Evolutionary conservation across 2,888 invertebrate genomes (phyloP).

Genomic region (Parascotia fuliginaria): DNA sequence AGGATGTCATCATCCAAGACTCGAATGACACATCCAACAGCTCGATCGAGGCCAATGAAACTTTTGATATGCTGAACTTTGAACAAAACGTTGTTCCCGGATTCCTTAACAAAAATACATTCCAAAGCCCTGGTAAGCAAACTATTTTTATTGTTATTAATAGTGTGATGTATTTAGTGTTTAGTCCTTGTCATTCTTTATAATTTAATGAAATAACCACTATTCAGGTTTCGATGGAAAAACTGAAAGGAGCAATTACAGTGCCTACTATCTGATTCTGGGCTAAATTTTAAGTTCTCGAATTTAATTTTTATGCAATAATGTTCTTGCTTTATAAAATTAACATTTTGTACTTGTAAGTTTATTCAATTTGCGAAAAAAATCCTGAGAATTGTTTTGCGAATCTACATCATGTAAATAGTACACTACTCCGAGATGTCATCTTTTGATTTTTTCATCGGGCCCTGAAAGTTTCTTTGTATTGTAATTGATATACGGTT

Average conservation of each 20-base stretch:
- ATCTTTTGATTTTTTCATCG: too few relatives aligned
- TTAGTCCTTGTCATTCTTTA: background rate
- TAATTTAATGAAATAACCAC: background rate
- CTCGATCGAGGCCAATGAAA: conserved; percentile 60
- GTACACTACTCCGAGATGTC: too few relatives aligned
- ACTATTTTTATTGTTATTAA: background rate
- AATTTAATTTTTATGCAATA: too few relatives aligned
- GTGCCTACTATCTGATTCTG: too few relatives aligned
- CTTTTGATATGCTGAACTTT: conserved; percentile 74
- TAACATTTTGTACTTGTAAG: too few relatives aligned
- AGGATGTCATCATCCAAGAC: conserved; percentile 71
- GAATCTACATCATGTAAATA: too few relatives aligned
- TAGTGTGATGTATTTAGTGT: background rate
- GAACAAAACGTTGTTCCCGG: conserved; percentile 79
- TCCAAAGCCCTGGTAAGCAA: conserved; percentile 65
- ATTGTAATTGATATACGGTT: background rate
- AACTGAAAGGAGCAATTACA: too few relatives aligned
- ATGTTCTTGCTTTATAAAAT: too few relatives aligned
- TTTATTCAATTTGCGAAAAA: too few relatives aligned
- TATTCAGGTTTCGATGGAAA: background rate
- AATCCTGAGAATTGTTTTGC: too few relatives aligned
- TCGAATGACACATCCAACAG: conserved; percentile 60
- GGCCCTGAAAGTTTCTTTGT: too few relatives aligned
- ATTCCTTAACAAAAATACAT: conserved; percentile 77
- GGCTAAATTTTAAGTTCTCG: too few relatives aligned